A percentile compares a stretch with the other conserved stretches of the same genome.
These are phyloP conservation scores for Brachionus sp. DNA, from an alignment of 1,140 invertebrate species.

Conservation along the genomic window DNA sequence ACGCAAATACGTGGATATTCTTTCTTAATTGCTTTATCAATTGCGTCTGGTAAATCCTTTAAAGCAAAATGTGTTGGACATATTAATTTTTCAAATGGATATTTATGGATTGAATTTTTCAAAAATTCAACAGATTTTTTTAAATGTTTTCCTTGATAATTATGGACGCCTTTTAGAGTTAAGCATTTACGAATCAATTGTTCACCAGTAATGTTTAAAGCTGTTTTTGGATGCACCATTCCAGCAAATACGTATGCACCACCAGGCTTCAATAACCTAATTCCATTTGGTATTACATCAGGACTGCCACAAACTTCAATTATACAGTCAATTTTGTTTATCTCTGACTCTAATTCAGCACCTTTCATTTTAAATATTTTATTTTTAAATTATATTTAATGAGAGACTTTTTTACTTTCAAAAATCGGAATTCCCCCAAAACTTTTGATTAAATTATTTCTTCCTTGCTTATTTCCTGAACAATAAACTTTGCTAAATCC, in stretches of 20 bases:
- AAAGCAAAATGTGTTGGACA: not conserved
- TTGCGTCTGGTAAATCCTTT: not conserved
- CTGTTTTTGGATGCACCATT: constrained; percentile 43
- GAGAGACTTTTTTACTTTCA: too few species aligned
- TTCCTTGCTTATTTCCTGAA: not conserved
- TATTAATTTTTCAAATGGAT: not conserved
- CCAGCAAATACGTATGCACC: constrained; percentile 46
- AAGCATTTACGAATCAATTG: constrained; percentile 47
- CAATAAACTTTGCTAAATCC: constrained; percentile 45
- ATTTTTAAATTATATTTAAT: not conserved
- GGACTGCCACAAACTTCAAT: constrained; percentile 43
- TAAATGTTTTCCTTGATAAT: constrained; percentile 43
- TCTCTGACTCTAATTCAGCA: not conserved
- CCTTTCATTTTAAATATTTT: not conserved
- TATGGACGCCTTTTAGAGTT: constrained; percentile 45
- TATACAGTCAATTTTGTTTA: constrained; percentile 43
- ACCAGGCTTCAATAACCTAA: constrained; percentile 37
- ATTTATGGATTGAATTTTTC: constrained; percentile 35
- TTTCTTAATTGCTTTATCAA: constrained; percentile 20
- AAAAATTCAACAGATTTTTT: constrained; percentile 45
- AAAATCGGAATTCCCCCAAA: constrained; percentile 44
- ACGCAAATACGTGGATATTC: constrained; percentile 16
- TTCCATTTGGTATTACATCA: constrained; percentile 37
- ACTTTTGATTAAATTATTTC: not conserved
- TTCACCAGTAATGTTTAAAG: constrained; percentile 35